Conservation (phyloP, 2,113 vertebrate genomes). For the Amia ocellicauda region DNA sequence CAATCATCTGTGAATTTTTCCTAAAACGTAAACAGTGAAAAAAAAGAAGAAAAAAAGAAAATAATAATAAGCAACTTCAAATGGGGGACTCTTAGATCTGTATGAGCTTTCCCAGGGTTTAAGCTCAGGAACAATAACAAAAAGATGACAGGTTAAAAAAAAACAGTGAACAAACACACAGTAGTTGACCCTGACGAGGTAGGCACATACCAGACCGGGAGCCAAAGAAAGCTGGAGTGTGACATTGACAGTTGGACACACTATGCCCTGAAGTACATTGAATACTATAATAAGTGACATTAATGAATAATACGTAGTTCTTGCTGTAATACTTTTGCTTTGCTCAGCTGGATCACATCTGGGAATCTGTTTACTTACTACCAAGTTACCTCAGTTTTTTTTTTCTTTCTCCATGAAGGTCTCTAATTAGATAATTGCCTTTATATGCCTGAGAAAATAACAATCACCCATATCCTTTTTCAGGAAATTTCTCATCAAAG, state of each 20-base stretch:
- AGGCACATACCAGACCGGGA: not conserved
- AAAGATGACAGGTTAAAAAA: not conserved
- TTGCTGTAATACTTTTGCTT: slow-evolving; percentile 9
- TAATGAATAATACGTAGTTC: slow-evolving; percentile 10
- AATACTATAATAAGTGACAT: slow-evolving; percentile 20
- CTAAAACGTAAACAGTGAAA: slow-evolving; percentile 43
- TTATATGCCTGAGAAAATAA: slow-evolving; percentile 14
- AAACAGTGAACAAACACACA: not conserved
- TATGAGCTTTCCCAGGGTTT: not conserved
- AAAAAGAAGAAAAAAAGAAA: slow-evolving; percentile 16
- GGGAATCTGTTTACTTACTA: slow-evolving; percentile 32
- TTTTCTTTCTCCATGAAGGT: slow-evolving; percentile 26
- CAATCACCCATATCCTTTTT: slow-evolving; percentile 18
- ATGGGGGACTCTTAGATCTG: not conserved
- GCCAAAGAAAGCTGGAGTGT: slow-evolving; percentile 5
- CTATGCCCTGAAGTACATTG: slow-evolving; percentile 15
- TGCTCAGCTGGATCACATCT: slow-evolving; percentile 38
- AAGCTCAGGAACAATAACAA: slow-evolving; percentile 5
- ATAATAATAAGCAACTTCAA: not conserved
- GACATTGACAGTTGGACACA: slow-evolving; percentile 10
- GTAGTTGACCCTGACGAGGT: slow-evolving; percentile 11
- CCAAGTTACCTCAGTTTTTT: slow-evolving; percentile 34
- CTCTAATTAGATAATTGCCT: slow-evolving; percentile 31
- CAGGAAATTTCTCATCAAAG: slow-evolving; percentile 28
- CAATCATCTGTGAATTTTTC: slow-evolving; percentile 85